Evolutionary conservation across 2,113 vertebrate species (phyloP).

Genomic region (Steatornis caripensis): DNA sequence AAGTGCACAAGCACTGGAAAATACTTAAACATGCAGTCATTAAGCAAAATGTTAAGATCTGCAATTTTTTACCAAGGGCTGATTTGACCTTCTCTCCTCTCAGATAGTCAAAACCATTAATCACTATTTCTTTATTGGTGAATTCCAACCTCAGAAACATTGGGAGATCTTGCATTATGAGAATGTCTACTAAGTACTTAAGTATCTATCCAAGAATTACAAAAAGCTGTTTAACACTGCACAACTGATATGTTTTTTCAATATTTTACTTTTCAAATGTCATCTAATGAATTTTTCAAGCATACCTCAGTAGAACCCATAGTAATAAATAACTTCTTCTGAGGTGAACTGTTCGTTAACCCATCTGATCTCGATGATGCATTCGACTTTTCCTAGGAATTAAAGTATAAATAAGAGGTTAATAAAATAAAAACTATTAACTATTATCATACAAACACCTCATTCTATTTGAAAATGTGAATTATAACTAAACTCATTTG

Average conservation of each 20-base stretch:
- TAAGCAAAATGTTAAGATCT: neutral
- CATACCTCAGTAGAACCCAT: constrained; percentile 76
- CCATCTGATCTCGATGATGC: constrained; percentile 30
- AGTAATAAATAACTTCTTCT: constrained; percentile 80
- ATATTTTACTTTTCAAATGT: neutral
- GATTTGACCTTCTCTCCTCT: neutral
- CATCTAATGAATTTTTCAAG: neutral
- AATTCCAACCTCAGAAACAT: neutral
- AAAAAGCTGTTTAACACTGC: neutral
- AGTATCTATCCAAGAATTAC: neutral
- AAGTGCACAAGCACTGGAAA: neutral
- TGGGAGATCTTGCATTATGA: neutral
- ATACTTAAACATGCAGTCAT: neutral
- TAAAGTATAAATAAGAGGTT: constrained; percentile 7
- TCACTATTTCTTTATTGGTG: neutral
- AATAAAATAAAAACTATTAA: neutral
- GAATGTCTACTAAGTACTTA: neutral
- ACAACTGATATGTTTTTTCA: neutral
- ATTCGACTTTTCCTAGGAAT: constrained; percentile 18
- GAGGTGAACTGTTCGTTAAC: neutral
- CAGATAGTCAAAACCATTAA: neutral
- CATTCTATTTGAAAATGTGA: neutral
- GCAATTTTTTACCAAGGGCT: neutral
- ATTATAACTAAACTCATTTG: neutral
- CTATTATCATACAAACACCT: neutral